Evolutionary conservation across 2,113 vertebrate species (phyloP).

Genomic region (Eublepharis macularius): DNA sequence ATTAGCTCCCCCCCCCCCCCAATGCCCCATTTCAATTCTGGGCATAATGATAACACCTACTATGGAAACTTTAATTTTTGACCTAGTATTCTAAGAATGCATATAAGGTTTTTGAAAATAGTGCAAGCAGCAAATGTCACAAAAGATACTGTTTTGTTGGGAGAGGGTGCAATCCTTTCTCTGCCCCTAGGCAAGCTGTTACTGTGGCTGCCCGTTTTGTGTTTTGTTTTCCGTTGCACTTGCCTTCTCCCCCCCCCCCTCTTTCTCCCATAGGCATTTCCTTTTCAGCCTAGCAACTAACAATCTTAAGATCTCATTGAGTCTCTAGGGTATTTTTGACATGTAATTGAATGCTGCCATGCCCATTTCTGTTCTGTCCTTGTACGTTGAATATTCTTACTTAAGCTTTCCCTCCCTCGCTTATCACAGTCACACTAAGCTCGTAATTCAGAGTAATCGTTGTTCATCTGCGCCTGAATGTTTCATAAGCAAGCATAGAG

Average conservation of each 20-base stretch:
- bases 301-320: not conserved
- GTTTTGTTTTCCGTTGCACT: not conserved
- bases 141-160: not conserved
- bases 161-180: not conserved
- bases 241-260: not conserved
- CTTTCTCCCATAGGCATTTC: constrained; percentile 24
- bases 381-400: not conserved
- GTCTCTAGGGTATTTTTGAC: constrained; percentile 14
- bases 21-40: not conserved
- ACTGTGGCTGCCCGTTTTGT: not conserved
- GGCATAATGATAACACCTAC: not conserved
- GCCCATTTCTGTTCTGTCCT: constrained; percentile 8
- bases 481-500: not conserved
- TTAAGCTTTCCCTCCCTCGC: not conserved
- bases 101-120: not conserved
- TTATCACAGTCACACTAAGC: constrained; percentile 10
- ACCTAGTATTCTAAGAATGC: not conserved
- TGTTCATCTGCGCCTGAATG: not conserved
- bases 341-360: constrained; percentile 6
- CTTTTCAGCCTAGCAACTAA: constrained; percentile 21
- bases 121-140: not conserved
- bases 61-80: not conserved
- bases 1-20: too few species aligned
- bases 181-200: not conserved
- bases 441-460: not conserved